Evolutionary conservation across 1,140 invertebrate species (phyloP).

Genomic region (Bombus pascuorum): DNA sequence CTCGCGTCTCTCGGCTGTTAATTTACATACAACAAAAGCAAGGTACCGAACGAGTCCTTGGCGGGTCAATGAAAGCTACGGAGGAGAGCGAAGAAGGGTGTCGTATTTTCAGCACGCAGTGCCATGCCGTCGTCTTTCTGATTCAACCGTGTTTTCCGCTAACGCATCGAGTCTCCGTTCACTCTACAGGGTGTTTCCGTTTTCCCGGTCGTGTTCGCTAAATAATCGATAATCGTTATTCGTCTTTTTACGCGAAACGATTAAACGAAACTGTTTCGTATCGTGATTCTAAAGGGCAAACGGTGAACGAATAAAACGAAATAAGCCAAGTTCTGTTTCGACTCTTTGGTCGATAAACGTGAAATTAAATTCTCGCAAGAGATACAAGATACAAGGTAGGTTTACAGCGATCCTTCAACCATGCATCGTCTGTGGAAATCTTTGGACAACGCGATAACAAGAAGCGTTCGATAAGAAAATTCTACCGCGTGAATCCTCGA

Average conservation of each 20-base stretch:
- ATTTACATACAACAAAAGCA: slow-evolving; percentile 44
- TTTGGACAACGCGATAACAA: neutral
- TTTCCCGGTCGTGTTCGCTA: neutral
- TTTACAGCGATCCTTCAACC: neutral
- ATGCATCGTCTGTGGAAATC: neutral
- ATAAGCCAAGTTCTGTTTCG: neutral
- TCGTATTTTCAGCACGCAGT: slow-evolving; percentile 34
- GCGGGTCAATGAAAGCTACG: slow-evolving; percentile 44
- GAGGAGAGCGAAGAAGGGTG: neutral
- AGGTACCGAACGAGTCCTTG: slow-evolving; percentile 35
- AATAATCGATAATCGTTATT: neutral
- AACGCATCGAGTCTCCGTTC: slow-evolving; percentile 16
- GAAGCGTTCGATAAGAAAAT: neutral
- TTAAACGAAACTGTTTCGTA: neutral
- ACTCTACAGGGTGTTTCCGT: neutral
- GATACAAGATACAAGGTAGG: no score
- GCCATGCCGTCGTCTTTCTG: slow-evolving; percentile 1
- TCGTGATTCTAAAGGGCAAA: neutral
- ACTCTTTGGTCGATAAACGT: neutral
- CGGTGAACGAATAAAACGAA: neutral
- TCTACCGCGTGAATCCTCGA: neutral
- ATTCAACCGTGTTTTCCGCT: slow-evolving; percentile 37
- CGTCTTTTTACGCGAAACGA: neutral
- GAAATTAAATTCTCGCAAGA: neutral
- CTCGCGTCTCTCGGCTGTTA: slow-evolving; percentile 29